These are phyloP conservation scores for Babylonia areolata DNA, from an alignment of 1,140 invertebrate genomes.

Conservation along the genomic window DNA sequence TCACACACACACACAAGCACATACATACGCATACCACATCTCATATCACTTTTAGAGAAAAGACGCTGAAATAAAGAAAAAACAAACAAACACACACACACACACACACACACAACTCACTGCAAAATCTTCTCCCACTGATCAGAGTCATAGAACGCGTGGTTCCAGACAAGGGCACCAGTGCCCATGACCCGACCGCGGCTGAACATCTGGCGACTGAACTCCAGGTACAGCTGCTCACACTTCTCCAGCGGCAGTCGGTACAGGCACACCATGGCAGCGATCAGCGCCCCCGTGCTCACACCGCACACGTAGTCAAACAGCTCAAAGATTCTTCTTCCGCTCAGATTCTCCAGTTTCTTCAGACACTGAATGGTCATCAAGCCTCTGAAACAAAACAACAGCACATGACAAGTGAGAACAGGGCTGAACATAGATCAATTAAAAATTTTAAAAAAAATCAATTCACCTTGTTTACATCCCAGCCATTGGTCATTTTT, in stretches of 20 bases:
- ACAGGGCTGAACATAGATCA: background rate
- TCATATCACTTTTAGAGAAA: no score
- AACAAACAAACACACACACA: no score
- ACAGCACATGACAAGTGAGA: no score
- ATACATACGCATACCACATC: no score
- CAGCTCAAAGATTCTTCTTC: conserved; percentile 78
- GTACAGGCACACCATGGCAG: conserved; percentile 73
- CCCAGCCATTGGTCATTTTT: no score
- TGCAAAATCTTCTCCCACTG: conserved; percentile 90
- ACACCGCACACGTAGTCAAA: conserved; percentile 96
- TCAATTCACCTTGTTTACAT: no score
- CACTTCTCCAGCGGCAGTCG: conserved; percentile 81
- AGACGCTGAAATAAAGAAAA: no score
- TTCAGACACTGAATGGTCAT: conserved; percentile 88
- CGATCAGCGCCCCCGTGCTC: conserved; percentile 84
- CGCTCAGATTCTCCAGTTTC: conserved; percentile 81
- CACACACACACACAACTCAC: conserved; percentile 51
- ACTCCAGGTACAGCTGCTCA: conserved; percentile 81
- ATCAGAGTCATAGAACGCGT: conserved; percentile 93
- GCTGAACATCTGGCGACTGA: conserved; percentile 85
- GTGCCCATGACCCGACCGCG: conserved; percentile 85
- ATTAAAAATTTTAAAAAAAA: no score
- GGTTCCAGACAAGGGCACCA: conserved; percentile 87
- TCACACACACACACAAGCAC: no score
- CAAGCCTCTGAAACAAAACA: conserved; percentile 71